Evolutionary conservation across 2,113 vertebrate genomes (phyloP), one percentile per base, ranked within the genome.

Genomic region (Notarius quadriscutis): DNA sequence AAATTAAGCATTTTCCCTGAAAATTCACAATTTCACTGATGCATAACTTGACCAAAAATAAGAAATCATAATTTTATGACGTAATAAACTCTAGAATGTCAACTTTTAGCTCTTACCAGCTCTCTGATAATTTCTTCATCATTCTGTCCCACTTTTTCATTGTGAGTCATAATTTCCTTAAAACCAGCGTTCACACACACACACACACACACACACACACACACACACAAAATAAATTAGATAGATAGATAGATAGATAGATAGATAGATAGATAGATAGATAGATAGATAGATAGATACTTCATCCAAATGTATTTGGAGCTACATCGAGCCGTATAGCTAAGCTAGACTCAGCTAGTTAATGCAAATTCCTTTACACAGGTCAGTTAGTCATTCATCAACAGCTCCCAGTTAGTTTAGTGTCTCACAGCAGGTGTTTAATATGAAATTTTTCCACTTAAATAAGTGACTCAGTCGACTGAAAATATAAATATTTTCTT

Each of bases 81-180:
- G 0, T n/a, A n/a, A 57, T 55, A 30, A 27, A 30, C 14, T 25
- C 1, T 27, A 15, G 12, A 15, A 55, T 17, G 20, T 81, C 2
- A 58, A 20, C 25, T 1, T 17, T 6, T 11, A 81, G 30, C 57
- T 91, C 93, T 96, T 91, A 97, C 94, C 95, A 97, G 87, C 83
- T 97, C 96, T 92, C 92, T 96, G 89, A 96, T 91, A 84, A 96
- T 93, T 87, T 97, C 96, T 69, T 96, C 95, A 15, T 93, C 93
- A 20, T 18, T 89, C 8, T 89, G 75, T 60, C 88, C 92, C 57
- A 92, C 92, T 86, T 92, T 96, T 89, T 95, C 93, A 83, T 81
- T 94, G 85, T 94, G 92, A 69, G 81, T 93, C 96, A 96, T 96
- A 34, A 81, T 92, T 93, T 88, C 84, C 87, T 74, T 15, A 72